Conservation (phyloP, 1,140 invertebrate genomes). For the Palaemon carinicauda region DNA sequence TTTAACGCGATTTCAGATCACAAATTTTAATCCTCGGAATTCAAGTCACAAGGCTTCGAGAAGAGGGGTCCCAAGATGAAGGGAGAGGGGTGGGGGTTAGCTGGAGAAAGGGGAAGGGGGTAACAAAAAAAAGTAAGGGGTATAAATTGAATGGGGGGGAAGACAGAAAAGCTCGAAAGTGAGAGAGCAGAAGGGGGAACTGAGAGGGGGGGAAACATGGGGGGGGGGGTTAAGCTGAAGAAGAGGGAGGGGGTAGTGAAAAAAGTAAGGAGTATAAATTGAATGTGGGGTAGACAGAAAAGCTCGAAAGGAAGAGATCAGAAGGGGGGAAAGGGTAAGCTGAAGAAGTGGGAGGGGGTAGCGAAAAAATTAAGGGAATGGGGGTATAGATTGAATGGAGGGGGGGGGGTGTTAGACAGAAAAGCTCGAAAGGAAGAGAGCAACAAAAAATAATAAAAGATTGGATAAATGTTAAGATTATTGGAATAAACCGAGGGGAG, state of each 20-base stretch:
- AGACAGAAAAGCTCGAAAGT: too few relatives aligned
- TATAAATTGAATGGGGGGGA: too few relatives aligned
- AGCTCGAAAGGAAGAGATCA: neutral
- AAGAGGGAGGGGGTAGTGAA: neutral
- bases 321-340: neutral
- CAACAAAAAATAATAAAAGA: neutral
- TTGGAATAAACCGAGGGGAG: neutral
- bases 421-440: neutral
- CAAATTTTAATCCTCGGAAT: conserved; percentile 50
- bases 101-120: neutral
- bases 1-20: conserved; percentile 47
- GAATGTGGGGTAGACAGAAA: too few relatives aligned
- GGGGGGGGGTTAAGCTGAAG: neutral
- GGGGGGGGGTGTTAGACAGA: too few relatives aligned
- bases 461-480: conserved; percentile 6
- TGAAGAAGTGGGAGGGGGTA: too few relatives aligned
- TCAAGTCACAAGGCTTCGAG: conserved; percentile 22
- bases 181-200: neutral
- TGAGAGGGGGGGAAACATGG: neutral
- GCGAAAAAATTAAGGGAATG: too few relatives aligned
- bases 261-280: too few relatives aligned
- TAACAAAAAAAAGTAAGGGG: too few relatives aligned
- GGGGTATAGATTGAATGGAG: neutral
- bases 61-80: neutral
- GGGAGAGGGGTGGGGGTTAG: neutral